Evolutionary conservation across 1,140 invertebrate genomes (phyloP).

Genomic region (Agraylea sexmaculata): DNA sequence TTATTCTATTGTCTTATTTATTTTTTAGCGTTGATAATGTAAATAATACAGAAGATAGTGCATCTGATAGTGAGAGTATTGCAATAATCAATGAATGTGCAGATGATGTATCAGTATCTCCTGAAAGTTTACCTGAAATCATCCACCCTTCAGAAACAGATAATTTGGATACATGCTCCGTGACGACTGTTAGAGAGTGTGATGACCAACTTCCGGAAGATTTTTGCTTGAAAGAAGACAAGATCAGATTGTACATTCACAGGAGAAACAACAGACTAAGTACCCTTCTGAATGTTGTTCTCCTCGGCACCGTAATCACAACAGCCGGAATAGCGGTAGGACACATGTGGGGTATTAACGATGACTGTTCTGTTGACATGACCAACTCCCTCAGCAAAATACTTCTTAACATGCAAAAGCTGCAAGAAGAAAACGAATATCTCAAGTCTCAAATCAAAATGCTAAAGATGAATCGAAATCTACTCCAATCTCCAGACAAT

Average conservation of each 20-base stretch:
- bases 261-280: constrained; percentile 36
- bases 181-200: constrained; percentile 21
- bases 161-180: constrained; percentile 18
- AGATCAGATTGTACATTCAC: constrained; percentile 37
- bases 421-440: constrained; percentile 38
- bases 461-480: too few relatives aligned
- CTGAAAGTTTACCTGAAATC: constrained; percentile 20
- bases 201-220: constrained; percentile 22
- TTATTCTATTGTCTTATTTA: not conserved
- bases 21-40: constrained; percentile 7
- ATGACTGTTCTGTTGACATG: constrained; percentile 30
- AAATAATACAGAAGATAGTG: constrained; percentile 28
- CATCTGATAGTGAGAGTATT: constrained; percentile 34
- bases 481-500: not conserved
- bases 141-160: constrained; percentile 22
- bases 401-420: constrained; percentile 35
- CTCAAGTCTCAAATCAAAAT: constrained; percentile 22
- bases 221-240: constrained; percentile 23
- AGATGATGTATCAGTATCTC: constrained; percentile 6
- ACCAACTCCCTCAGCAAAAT: constrained; percentile 34
- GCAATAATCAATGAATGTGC: constrained; percentile 36
- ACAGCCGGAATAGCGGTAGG: constrained; percentile 36
- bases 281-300: constrained; percentile 34
- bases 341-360: constrained; percentile 37
- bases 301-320: constrained; percentile 36